Conservation (phyloP, 2,888 invertebrate species). For the Notodonta dromedarius region DNA sequence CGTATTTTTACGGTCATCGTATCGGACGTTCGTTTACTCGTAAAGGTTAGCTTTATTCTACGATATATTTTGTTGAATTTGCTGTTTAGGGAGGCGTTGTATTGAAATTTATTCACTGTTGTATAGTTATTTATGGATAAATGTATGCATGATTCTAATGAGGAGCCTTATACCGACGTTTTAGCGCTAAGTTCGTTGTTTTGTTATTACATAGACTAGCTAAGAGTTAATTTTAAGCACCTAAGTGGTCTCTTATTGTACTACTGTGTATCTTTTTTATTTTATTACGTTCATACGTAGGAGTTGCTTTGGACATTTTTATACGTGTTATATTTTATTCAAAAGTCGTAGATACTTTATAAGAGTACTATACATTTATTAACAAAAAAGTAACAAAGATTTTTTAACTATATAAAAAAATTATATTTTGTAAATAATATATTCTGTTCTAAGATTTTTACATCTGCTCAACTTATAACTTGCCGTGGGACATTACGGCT, state of each 20-base stretch:
- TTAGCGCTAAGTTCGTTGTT: conserved; percentile 70
- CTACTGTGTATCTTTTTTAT: conserved; percentile 56
- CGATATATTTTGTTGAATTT: conserved; percentile 68
- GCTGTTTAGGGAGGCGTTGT: conserved; percentile 70
- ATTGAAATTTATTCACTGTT: conserved; percentile 79
- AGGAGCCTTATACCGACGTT: conserved; percentile 71
- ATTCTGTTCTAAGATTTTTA: conserved; percentile 78
- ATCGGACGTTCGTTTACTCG: conserved; percentile 56
- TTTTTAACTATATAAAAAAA: conserved; percentile 64
- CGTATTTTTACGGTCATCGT: conserved; percentile 51
- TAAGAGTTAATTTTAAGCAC: conserved; percentile 55
- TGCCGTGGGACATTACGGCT: conserved; percentile 69
- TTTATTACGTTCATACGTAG: conserved; percentile 41
- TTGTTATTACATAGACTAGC: conserved; percentile 66
- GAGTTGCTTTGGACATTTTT: conserved; percentile 52
- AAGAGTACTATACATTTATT: conserved; percentile 71
- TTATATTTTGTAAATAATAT: conserved; percentile 76
- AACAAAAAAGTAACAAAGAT: conserved; percentile 52
- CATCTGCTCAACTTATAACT: conserved; percentile 82
- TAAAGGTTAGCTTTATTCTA: conserved; percentile 66
- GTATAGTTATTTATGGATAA: conserved; percentile 68
- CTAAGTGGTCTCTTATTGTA: conserved; percentile 54
- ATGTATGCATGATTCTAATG: conserved; percentile 66
- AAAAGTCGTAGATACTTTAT: conserved; percentile 71
- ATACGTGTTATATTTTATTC: conserved; percentile 58